Evolutionary conservation across 1,140 invertebrate species (phyloP).

Genomic region (Scaptomyza montana): DNA sequence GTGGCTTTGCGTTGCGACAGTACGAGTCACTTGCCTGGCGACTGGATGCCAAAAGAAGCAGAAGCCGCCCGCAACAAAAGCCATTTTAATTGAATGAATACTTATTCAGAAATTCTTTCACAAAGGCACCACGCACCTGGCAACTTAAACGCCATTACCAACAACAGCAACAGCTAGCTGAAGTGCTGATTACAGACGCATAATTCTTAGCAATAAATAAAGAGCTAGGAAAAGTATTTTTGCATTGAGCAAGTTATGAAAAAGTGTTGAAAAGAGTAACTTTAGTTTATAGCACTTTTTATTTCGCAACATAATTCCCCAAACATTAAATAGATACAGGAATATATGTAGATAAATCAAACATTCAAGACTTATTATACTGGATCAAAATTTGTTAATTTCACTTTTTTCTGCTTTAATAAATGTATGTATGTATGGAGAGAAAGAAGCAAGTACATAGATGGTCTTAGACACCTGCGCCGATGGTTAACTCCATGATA

Average conservation of each 20-base stretch:
- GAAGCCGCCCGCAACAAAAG: conserved; percentile 34
- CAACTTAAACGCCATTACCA: not conserved
- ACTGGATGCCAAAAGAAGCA: conserved; percentile 30
- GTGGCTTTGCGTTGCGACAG: conserved; percentile 46
- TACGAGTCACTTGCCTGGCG: conserved; percentile 17
- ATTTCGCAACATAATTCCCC: too few species aligned
- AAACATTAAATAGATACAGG: not conserved
- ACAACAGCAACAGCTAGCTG: conserved; percentile 47
- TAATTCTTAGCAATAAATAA: conserved; percentile 29
- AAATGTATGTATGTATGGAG: too few species aligned
- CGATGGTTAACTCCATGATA: conserved; percentile 64
- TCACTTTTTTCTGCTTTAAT: too few species aligned
- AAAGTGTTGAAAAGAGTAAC: not conserved
- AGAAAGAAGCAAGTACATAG: not conserved
- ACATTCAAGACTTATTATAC: not conserved
- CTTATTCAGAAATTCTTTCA: conserved; percentile 37
- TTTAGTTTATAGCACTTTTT: too few species aligned
- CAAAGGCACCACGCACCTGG: conserved; percentile 28
- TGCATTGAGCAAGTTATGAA: conserved; percentile 10
- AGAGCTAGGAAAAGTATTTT: conserved; percentile 21
- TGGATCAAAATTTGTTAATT: not conserved
- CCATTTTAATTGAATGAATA: conserved; percentile 61
- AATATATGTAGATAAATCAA: not conserved
- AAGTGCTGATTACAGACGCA: conserved; percentile 50
- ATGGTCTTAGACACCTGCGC: conserved; percentile 1